Conservation (phyloP, 2,797 vertebrate species). For the Hippopotamyrus pictus region DNA sequence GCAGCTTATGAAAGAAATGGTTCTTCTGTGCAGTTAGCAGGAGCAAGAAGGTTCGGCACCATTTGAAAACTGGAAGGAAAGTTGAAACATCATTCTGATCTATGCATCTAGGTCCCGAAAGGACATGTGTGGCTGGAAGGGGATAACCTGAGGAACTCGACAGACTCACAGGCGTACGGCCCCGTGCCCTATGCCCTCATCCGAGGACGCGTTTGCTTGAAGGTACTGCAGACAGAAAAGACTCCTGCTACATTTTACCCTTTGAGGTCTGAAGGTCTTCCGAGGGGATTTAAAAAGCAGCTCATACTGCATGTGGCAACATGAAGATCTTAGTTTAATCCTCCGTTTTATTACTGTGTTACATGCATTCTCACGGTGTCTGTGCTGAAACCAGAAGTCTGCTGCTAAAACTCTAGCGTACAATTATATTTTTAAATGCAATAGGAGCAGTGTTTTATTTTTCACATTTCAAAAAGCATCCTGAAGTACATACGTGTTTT, state of each 20-base stretch:
- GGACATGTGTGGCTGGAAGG: constrained; percentile 98
- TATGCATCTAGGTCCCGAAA: constrained; percentile 77
- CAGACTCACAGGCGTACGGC: constrained; percentile 89
- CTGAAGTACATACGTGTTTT: not conserved
- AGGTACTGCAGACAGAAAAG: constrained; percentile 64
- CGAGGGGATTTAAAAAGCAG: constrained; percentile 20
- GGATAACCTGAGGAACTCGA: constrained; percentile 91
- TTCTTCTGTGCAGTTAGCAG: constrained; percentile 38
- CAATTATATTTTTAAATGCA: not conserved
- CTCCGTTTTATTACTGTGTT: not conserved
- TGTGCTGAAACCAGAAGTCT: not conserved
- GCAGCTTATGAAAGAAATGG: constrained; percentile 35
- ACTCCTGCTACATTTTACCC: constrained; percentile 16
- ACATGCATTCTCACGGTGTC: not conserved
- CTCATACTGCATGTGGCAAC: not conserved
- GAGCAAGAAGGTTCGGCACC: not conserved
- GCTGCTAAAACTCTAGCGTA: not conserved
- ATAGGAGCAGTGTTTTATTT: not conserved
- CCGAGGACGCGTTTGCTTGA: constrained; percentile 86
- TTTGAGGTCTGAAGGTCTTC: constrained; percentile 47
- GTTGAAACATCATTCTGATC: not conserved
- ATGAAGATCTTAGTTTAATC: not conserved
- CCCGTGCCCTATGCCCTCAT: constrained; percentile 92
- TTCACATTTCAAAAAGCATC: not conserved
- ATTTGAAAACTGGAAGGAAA: constrained; percentile 13